Evolutionary conservation across 2,888 invertebrate genomes (phyloP).

Genomic region (Deilephila porcellus): DNA sequence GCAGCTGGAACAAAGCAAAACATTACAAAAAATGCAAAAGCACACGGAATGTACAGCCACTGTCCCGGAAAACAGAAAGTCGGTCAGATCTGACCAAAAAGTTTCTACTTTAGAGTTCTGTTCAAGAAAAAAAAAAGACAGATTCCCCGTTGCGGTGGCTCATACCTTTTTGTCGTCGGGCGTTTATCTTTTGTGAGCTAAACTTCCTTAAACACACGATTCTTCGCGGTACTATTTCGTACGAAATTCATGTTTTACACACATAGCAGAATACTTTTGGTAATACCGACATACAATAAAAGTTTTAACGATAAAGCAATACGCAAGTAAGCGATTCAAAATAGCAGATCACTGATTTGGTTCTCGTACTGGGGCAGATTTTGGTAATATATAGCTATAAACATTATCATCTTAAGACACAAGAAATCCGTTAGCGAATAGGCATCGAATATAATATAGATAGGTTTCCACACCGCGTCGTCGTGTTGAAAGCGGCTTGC

Average conservation of each 20-base stretch:
- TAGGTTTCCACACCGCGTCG: too few relatives aligned
- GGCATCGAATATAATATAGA: too few relatives aligned
- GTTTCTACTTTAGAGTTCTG: conserved; percentile 53
- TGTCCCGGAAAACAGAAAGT: conserved; percentile 58
- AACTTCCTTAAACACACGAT: conserved; percentile 10
- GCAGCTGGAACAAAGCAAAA: conserved; percentile 9
- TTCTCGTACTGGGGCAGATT: too few relatives aligned
- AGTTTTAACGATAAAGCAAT: background rate
- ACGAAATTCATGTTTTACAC: background rate
- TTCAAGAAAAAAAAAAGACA: conserved; percentile 44
- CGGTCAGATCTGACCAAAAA: conserved; percentile 60
- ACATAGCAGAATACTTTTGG: background rate
- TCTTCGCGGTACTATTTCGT: background rate
- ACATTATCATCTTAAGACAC: too few relatives aligned
- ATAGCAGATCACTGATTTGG: too few relatives aligned
- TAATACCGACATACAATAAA: background rate
- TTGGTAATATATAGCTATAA: too few relatives aligned
- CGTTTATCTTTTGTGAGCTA: conserved; percentile 49
- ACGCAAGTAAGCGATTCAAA: too few relatives aligned
- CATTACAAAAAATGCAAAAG: conserved; percentile 31
- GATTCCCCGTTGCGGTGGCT: conserved; percentile 33
- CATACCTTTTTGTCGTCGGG: conserved; percentile 48
- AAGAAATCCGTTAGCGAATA: too few relatives aligned
- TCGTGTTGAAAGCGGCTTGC: too few relatives aligned
- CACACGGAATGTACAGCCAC: conserved; percentile 53